phyloP scores from a whole-genome alignment of 2,888 invertebrate species.

The Iphiclides podalirius region DNA sequence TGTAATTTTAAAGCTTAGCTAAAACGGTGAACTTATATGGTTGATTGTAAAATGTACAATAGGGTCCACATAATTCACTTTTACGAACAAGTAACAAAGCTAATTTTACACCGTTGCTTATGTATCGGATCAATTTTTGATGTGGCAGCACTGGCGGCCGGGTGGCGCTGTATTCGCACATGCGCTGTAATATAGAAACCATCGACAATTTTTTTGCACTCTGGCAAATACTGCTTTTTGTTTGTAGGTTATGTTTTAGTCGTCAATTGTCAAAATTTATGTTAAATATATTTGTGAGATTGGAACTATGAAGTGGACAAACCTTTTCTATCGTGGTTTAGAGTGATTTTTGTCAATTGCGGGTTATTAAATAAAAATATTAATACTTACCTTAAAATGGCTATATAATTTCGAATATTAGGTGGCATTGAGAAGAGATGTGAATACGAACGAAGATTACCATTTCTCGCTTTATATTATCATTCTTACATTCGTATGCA shows the following conservation, averaged over 20 bases:
- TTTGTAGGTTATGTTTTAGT: constrained; percentile 76
- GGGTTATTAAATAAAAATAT: constrained; percentile 30
- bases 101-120: no score
- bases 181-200: constrained; percentile 49
- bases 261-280: constrained; percentile 72
- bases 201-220: constrained; percentile 61
- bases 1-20: no score
- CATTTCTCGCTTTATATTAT: constrained; percentile 44
- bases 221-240: constrained; percentile 56
- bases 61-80: no score
- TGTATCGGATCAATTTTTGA: no score
- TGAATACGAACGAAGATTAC: constrained; percentile 64
- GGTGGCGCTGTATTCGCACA: constrained; percentile 51
- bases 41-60: no score
- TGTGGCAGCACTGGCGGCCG: constrained; percentile 1
- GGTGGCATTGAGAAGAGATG: constrained; percentile 72
- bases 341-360: constrained; percentile 35
- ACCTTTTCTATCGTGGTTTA: constrained; percentile 29
- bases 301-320: constrained; percentile 50
- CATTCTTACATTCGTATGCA: constrained; percentile 24
- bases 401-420: constrained; percentile 48
- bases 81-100: no score
- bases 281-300: constrained; percentile 56
- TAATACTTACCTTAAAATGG: constrained; percentile 41
- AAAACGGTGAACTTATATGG: no score